Evolutionary conservation across 1,140 invertebrate genomes (phyloP), one percentile per base, ranked within the genome.

Genomic region (Trichonephila clavata): DNA sequence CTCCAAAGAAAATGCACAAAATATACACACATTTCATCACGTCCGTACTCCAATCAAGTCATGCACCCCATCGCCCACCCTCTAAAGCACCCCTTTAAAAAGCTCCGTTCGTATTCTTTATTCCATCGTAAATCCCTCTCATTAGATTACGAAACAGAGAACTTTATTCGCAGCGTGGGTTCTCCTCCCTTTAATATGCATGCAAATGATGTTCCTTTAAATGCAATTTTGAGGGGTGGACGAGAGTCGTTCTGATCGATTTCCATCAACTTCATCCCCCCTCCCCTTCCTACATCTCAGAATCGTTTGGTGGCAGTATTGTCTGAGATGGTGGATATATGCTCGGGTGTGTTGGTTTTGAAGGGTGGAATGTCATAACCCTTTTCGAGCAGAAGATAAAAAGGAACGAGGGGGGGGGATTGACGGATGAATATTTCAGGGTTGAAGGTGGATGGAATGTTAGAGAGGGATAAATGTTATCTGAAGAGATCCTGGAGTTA

Each of bases 101-200:
- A 71, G 43, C 61, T 32, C 84, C 7, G 24, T 8, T 43, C 71
- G 39, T 59, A 86, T 59, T 8, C 71, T 71, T 68, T 21, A 81
- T 80, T 61, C 71, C 43, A 18, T 90, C 18, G 71, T 57, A 80
- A 57, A 90, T 50, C 65, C 27, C 24, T 60, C 88, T 84, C 88
- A 90, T 90, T 81, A 77, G 68, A 90, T 90, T 90, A 90, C 71
- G 57, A 80, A 90, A 90, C 88, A 90, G 50, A 80, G 50, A 80
- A 81, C 61, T 81, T 65, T 88, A 65, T 61, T 88, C 86, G 18
- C 86, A n/a, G 63, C 86, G 83, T 59, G 83, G 83, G 83, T 0
- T 21, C 83, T 32, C 24, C 90, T 65, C n/a, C 59, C 80, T 91
- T 91, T 91, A 91, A 91, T 91, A 91, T 91, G 80, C 90, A 91